Base-by-base conservation (phyloP, 2,113 vertebrate species). In the Uria lomvia region DNA sequence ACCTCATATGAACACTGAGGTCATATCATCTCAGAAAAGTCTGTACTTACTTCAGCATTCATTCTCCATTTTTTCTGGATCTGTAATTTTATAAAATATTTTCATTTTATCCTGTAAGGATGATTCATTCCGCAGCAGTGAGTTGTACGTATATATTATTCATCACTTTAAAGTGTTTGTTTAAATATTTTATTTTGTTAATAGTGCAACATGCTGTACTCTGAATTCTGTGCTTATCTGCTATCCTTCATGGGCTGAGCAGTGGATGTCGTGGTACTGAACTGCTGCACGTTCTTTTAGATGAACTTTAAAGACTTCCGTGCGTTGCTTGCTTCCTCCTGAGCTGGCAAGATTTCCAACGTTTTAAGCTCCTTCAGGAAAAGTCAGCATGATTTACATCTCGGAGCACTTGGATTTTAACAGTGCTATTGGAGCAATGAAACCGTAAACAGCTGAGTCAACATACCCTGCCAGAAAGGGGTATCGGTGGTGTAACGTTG, bases 121-220 rank as follows among this genome's bases (percentile, higher is more conserved):
- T 97, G 96, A 97, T 89, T 94, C 90, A 86, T 97, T 97, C 81
- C 89, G 90, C 87, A 94, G 80, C 65, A 95, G 73, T 92, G 93
- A 94, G 92, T 79, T 60, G 34, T 90, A 86, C 34, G 16, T 81
- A 96, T 98, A 63, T 98, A 97, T 98, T 97, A 98, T 98, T 98
- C 94, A 98, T 97, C 90, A 96, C 66, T 92, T 95, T 32, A 87
- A 97, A 96, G 82, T 95, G 91, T 76, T 90, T 96, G 92, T 85
- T 97, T 98, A 94, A 97, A 97, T 97, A 93, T 98, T 98, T 98
- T 89, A 97, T 97, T 95, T 95, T 96, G 58, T 67, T 96, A 96
- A 89, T 91, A 98, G 96, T 97, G 92, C 88, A 90, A 87, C 92
- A 80, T 94, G 86, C 95, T 97, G 97, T 78, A 40, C 62, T 95